These are phyloP conservation scores for Apeira syringaria DNA, from an alignment of 2,888 invertebrate genomes.

Conservation along the genomic window DNA sequence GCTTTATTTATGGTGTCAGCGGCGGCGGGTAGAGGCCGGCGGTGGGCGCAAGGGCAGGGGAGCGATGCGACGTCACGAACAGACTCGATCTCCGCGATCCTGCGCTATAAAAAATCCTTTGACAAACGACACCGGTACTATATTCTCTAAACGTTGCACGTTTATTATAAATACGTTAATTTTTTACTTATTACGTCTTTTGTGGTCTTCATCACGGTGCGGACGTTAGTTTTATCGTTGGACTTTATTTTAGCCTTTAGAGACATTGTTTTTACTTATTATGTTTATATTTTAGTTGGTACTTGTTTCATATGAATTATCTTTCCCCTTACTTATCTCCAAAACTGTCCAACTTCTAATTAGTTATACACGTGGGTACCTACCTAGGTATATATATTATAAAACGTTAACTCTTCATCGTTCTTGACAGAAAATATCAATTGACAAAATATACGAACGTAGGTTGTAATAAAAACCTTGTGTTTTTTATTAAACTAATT, in stretches of 20 bases:
- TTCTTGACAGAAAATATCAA: no score
- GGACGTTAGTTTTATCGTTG: constrained; percentile 7
- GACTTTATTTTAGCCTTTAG: neutral
- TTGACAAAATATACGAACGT: no score
- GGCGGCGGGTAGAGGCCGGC: constrained; percentile 27
- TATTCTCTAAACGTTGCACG: constrained; percentile 15
- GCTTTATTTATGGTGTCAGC: constrained; percentile 42
- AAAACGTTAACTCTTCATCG: no score
- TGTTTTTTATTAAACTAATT: no score
- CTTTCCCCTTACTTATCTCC: no score
- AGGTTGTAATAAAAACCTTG: no score
- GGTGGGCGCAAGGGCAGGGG: neutral
- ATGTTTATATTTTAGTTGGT: constrained; percentile 1
- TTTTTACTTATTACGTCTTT: constrained; percentile 7
- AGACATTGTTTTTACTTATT: constrained; percentile 2
- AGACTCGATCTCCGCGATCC: constrained; percentile 5
- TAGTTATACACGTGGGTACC: no score
- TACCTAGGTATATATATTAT: no score
- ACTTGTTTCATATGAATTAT: no score
- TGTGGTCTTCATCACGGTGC: neutral
- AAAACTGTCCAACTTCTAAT: no score
- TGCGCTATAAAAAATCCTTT: constrained; percentile 20
- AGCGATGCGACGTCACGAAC: constrained; percentile 1
- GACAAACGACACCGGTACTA: constrained; percentile 30
- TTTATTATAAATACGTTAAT: constrained; percentile 5